Evolutionary conservation across 2,888 invertebrate species (phyloP).

Genomic region (Pachliopta kotzebuea): DNA sequence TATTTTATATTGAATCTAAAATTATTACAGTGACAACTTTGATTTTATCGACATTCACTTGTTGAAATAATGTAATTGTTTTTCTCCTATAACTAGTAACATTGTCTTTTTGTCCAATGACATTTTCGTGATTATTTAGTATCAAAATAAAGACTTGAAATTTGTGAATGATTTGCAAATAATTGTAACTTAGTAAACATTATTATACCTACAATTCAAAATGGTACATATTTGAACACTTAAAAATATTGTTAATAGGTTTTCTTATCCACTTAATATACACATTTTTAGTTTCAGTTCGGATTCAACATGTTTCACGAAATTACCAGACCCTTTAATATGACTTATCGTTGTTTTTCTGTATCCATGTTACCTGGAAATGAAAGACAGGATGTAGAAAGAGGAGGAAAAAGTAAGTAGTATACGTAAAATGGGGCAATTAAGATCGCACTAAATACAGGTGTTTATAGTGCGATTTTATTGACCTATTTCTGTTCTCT

Average conservation of each 20-base stretch:
- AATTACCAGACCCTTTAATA: slow-evolving; percentile 88
- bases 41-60: not conserved
- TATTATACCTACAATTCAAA: slow-evolving; percentile 38
- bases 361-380: slow-evolving; percentile 97
- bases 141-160: slow-evolving; percentile 19
- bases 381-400: slow-evolving; percentile 95
- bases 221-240: slow-evolving; percentile 44
- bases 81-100: slow-evolving; percentile 1
- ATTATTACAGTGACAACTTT: not conserved
- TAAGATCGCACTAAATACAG: not conserved
- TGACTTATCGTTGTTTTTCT: slow-evolving; percentile 94
- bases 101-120: not conserved
- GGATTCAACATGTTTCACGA: slow-evolving; percentile 94
- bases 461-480: not conserved
- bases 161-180: slow-evolving; percentile 49
- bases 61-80: not conserved
- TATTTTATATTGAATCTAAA: not conserved
- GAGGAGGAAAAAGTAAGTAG: slow-evolving; percentile 95
- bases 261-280: slow-evolving; percentile 43
- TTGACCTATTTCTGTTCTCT: too few relatives aligned
- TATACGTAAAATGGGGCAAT: not conserved
- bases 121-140: slow-evolving; percentile 25
- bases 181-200: slow-evolving; percentile 37
- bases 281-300: slow-evolving; percentile 85
- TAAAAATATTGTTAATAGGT: slow-evolving; percentile 13